Base-by-base conservation (phyloP, 2,888 invertebrate species). In the Cremastobaeus sp. region DNA sequence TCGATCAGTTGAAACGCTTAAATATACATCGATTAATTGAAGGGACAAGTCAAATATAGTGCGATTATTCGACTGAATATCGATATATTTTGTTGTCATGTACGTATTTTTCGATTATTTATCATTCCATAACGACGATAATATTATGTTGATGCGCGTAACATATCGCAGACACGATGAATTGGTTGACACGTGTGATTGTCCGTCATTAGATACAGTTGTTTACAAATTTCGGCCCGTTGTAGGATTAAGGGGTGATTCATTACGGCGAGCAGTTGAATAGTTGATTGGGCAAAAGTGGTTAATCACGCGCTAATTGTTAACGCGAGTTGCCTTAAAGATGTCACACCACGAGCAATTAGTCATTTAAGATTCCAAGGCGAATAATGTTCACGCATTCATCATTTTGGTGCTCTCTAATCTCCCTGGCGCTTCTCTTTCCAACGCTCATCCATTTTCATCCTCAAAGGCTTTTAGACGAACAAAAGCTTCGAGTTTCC, bases 401-500 rank as follows among this genome's bases (percentile, higher is more conserved):
- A 48, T 50, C 62, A 52, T 69, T 62, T 43, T 52, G 41, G 52
- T 59, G 57, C 45, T 60, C 74, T 71, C 64, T 68, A 66, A 75
- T 72, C 65, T 75, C 60, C 52, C 50, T 18, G 28, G 32, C 32
- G 35, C 65, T 35, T 35, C 48, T 72, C 72, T 60, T 60, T 59
- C 52, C 45, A 57, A 45, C 52, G 52, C 66, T 72, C 73, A 73
- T 62, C 55, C 60, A 73, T 68, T 68, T 73, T 68, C 62, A 73
- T 73, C 73, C 68, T 57, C 60, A 73, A 73, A 62, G 73, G 62
- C 68, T 68, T 73, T 73, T 68, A 64, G 55, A 54, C 35, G 62
- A 62, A 73, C 68, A 57, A 68, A 62, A 68, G 73, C 66, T 45
- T 65, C 47, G 15, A 55, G 60, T 73, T 60, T 62, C 32, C 52